phyloP scores from a whole-genome alignment of 2,113 vertebrate genomes.

The Columba janthina region DNA sequence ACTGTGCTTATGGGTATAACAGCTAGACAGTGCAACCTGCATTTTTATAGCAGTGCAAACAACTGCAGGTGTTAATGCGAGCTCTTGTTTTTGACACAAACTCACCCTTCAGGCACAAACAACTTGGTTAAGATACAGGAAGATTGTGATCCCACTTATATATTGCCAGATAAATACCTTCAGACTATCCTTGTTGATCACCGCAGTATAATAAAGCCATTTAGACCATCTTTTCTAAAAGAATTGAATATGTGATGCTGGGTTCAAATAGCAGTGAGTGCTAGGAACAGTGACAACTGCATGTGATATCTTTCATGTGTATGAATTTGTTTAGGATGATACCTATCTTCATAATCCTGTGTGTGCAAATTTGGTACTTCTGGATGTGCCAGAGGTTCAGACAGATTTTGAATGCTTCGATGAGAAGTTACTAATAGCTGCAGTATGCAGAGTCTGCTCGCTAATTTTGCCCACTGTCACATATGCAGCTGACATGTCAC shows the following conservation, averaged over 20 bases:
- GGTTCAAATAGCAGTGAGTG: background rate
- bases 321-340: background rate
- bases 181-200: background rate
- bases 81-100: background rate
- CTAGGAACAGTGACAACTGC: background rate
- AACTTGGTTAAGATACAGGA: background rate
- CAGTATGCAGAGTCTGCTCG: background rate
- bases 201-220: background rate
- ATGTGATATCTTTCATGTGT: background rate
- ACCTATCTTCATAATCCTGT: background rate
- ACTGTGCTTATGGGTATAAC: background rate
- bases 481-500: background rate
- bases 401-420: background rate
- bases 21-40: background rate
- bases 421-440: background rate
- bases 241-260: background rate
- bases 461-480: background rate
- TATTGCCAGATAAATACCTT: background rate
- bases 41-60: background rate
- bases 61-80: background rate
- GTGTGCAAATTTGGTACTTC: background rate
- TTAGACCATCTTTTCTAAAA: background rate
- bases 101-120: background rate
- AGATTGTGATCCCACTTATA: background rate
- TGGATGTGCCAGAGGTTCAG: background rate